Conservation (phyloP, 1,140 invertebrate genomes). For the Zaprionus inermis region DNA sequence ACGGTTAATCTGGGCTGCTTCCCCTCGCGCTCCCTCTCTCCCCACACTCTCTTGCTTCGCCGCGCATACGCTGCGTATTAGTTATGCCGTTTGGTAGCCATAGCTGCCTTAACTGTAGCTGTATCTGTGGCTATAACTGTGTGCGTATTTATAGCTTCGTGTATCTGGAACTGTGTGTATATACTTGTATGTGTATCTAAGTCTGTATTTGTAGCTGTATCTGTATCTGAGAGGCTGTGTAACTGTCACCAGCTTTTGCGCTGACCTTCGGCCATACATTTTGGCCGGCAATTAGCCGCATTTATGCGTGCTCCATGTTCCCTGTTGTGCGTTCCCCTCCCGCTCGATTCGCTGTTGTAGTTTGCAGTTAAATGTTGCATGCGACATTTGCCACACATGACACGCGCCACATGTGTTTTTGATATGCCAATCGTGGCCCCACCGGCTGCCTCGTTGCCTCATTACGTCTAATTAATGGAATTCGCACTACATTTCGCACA, state of each 20-base stretch:
- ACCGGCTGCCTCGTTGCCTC: conserved; percentile 14
- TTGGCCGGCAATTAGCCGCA: conserved; percentile 66
- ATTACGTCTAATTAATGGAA: conserved; percentile 80
- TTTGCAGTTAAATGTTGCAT: conserved; percentile 79
- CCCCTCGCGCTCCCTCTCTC: neutral
- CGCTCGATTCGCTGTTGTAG: conserved; percentile 11
- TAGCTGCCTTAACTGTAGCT: neutral
- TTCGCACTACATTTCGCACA: conserved; percentile 68
- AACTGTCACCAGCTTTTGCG: conserved; percentile 38
- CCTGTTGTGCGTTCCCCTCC: neutral
- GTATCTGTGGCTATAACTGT: conserved; percentile 4
- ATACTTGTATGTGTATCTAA: neutral
- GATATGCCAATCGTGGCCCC: conserved; percentile 66
- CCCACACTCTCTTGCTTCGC: neutral
- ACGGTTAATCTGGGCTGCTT: conserved; percentile 67
- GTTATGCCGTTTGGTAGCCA: conserved; percentile 32
- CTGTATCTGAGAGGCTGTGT: conserved; percentile 9
- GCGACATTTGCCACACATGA: conserved; percentile 78
- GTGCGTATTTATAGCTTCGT: neutral
- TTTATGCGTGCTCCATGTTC: conserved; percentile 58
- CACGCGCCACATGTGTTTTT: conserved; percentile 73
- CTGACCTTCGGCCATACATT: conserved; percentile 69
- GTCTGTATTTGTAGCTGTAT: neutral
- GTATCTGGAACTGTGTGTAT: neutral
- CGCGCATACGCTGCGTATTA: conserved; percentile 33